Conservation (phyloP, 2,113 vertebrate species). For the Shinisaurus crocodilurus region DNA sequence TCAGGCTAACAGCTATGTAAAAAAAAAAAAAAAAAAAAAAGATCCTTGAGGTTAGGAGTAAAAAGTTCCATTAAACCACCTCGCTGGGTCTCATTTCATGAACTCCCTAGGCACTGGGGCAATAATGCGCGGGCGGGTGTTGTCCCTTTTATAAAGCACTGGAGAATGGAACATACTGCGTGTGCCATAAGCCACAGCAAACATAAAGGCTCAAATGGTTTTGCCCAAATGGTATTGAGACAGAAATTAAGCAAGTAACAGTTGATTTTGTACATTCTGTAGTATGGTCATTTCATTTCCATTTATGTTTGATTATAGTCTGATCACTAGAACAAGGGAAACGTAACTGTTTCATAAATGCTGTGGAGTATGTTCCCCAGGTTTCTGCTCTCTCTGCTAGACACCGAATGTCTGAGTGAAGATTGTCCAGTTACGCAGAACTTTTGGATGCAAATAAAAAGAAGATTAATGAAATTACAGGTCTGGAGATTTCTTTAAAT, state of each 20-base stretch:
- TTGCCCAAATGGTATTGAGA: not conserved
- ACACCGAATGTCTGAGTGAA: not conserved
- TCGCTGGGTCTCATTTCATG: slow-evolving; percentile 41
- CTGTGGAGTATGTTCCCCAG: not conserved
- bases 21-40: slow-evolving; percentile 18
- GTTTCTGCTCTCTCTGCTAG: not conserved
- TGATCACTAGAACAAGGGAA: not conserved
- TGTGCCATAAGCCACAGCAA: not conserved
- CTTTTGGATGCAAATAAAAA: too few species aligned
- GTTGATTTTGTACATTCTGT: too few species aligned
- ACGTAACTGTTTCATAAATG: not conserved
- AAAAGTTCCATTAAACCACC: slow-evolving; percentile 48
- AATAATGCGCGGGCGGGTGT: slow-evolving; percentile 14
- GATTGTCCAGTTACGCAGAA: too few species aligned
- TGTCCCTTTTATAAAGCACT: not conserved
- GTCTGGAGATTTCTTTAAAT: too few species aligned
- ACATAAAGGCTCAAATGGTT: slow-evolving; percentile 3
- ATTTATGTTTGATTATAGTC: not conserved
- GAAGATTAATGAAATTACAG: too few species aligned
- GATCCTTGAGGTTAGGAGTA: slow-evolving; percentile 21
- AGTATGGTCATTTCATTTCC: not conserved
- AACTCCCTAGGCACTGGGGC: slow-evolving; percentile 25
- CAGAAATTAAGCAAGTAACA: not conserved
- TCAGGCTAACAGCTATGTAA: slow-evolving; percentile 25
- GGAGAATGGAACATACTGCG: slow-evolving; percentile 8